Conservation (phyloP, 92 coral and sea anemone genomes). For the Metridium senile region DNA sequence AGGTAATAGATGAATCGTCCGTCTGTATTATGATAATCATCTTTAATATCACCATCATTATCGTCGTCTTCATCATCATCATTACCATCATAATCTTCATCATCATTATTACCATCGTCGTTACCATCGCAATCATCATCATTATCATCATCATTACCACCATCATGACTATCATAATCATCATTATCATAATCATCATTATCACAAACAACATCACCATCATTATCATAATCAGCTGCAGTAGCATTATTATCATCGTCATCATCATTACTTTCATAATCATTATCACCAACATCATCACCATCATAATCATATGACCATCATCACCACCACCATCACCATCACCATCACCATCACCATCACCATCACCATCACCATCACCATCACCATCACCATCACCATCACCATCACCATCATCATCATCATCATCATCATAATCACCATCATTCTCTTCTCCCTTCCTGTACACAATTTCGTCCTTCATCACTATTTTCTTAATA, state of each 20-base stretch:
- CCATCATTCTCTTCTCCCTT: background rate
- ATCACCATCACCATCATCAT: constrained; percentile 1
- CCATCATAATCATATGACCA: constrained; percentile 5
- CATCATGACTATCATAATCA: background rate
- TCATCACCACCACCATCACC: background rate
- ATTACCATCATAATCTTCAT: background rate
- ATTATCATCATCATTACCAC: background rate
- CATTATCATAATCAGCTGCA: background rate
- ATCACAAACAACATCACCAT: background rate
- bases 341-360: constrained; percentile 2
- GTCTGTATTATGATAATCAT: background rate
- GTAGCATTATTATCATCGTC: background rate
- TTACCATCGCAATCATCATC: background rate
- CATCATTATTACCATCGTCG: background rate
- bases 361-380: constrained; percentile 13
- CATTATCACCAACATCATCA: background rate
- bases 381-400: constrained; percentile 2
- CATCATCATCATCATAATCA: no score
- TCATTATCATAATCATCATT: background rate
- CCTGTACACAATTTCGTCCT: no score
- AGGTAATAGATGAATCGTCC: constrained; percentile 4
- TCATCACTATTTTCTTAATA: no score
- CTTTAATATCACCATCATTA: background rate
- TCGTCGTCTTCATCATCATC: background rate
- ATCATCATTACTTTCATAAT: background rate